Percentiles rank a stretch among this genome's conserved stretches.
phyloP scores from a whole-genome alignment of 2,797 vertebrate species.

The Delichon dasypus region DNA sequence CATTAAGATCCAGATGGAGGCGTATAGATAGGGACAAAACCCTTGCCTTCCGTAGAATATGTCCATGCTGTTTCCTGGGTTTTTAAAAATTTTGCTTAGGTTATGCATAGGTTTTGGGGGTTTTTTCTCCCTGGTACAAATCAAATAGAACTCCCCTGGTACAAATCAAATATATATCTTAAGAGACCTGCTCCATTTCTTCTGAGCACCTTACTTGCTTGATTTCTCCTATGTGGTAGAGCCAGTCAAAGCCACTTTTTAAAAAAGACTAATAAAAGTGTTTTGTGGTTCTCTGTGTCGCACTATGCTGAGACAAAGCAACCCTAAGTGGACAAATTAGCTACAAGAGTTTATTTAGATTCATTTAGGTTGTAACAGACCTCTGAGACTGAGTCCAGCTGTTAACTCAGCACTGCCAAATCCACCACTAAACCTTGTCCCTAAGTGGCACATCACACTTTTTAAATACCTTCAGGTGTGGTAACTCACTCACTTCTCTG shows the following conservation, averaged over 20 bases:
- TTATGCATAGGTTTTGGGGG: neutral
- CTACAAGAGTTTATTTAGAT: neutral
- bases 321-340: slow-evolving; percentile 45
- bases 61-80: neutral
- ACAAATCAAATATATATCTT: slow-evolving; percentile 22
- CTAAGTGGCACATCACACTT: neutral
- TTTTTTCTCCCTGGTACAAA: neutral
- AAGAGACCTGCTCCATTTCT: neutral
- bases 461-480: neutral
- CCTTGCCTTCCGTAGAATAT: neutral
- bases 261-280: neutral
- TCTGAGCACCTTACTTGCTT: neutral
- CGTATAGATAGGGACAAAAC: neutral
- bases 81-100: neutral
- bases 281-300: slow-evolving; percentile 4
- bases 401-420: neutral
- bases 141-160: neutral
- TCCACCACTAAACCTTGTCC: neutral
- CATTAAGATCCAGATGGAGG: neutral
- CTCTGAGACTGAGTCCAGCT: neutral
- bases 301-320: neutral
- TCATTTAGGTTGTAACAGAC: neutral
- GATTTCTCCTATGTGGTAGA: neutral
- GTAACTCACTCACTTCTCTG: neutral
- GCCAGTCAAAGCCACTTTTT: slow-evolving; percentile 41